Conservation (phyloP, 2,113 vertebrate species). For the Antechinus stuartii region DNA sequence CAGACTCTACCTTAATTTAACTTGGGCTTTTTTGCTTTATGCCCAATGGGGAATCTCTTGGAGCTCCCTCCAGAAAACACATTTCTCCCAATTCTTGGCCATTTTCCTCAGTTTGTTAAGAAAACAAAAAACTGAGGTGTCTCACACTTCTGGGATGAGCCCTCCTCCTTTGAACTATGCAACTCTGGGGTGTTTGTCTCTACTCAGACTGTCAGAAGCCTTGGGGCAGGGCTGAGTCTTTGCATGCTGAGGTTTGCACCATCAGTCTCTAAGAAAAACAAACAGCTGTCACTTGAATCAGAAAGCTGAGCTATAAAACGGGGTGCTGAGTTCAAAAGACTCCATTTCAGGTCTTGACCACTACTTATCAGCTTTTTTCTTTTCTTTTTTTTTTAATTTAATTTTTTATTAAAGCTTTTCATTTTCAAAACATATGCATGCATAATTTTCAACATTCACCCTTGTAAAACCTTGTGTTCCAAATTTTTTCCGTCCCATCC, state of each 20-base stretch:
- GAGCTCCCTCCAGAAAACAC: neutral
- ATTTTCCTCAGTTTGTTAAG: conserved; percentile 5
- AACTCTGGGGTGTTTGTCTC: conserved; percentile 19
- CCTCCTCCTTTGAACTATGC: conserved; percentile 23
- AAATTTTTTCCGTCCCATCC: too few relatives aligned
- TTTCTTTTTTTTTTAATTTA: too few relatives aligned
- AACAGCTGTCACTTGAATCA: conserved; percentile 52
- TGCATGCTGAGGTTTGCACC: neutral
- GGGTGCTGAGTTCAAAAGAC: neutral
- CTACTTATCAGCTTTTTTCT: neutral
- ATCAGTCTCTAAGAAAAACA: conserved; percentile 58
- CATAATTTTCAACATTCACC: too few relatives aligned
- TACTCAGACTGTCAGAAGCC: conserved; percentile 55
- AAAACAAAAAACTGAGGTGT: conserved; percentile 16
- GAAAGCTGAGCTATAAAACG: conserved; percentile 36
- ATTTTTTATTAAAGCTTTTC: too few relatives aligned
- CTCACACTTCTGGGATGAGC: conserved; percentile 36
- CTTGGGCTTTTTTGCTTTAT: neutral
- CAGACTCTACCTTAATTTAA: neutral
- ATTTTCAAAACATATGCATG: too few relatives aligned
- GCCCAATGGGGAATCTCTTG: neutral
- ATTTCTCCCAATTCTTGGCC: conserved; percentile 13
- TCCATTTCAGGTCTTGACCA: neutral
- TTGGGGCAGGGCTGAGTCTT: conserved; percentile 54
- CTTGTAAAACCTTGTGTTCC: too few relatives aligned